phyloP scores from a whole-genome alignment of 2,888 invertebrate species.

The Hylaea fasciaria region DNA sequence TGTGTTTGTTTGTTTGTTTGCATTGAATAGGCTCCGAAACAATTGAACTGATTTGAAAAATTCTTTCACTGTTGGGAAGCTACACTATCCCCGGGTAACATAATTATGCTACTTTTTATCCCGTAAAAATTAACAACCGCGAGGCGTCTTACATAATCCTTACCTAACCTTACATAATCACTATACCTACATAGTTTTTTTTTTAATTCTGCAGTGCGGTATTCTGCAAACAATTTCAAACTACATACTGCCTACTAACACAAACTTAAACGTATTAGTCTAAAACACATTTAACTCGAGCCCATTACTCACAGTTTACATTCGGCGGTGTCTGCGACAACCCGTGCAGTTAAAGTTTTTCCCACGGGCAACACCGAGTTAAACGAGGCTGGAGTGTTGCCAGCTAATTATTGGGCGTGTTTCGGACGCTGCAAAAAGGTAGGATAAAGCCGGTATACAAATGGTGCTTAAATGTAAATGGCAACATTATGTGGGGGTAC shows the following conservation, averaged over 20 bases:
- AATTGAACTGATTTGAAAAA: no score
- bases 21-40: no score
- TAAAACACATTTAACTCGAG: conserved; percentile 31
- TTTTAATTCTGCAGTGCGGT: background rate
- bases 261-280: conserved; percentile 22
- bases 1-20: no score
- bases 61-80: no score
- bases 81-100: no score
- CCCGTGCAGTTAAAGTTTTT: conserved; percentile 41
- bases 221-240: background rate
- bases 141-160: no score
- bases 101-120: no score
- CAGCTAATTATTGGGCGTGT: conserved; percentile 46
- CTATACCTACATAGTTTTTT: no score
- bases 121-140: no score
- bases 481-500: conserved; percentile 7
- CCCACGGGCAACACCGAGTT: conserved; percentile 39
- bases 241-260: background rate
- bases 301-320: conserved; percentile 29
- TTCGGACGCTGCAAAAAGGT: conserved; percentile 31
- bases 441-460: conserved; percentile 16
- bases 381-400: conserved; percentile 44
- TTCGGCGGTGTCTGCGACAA: conserved; percentile 36
- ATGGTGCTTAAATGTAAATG: conserved; percentile 20
- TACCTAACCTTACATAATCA: no score